Conservation (phyloP, 1,140 invertebrate genomes). For the Prorops nasuta region DNA sequence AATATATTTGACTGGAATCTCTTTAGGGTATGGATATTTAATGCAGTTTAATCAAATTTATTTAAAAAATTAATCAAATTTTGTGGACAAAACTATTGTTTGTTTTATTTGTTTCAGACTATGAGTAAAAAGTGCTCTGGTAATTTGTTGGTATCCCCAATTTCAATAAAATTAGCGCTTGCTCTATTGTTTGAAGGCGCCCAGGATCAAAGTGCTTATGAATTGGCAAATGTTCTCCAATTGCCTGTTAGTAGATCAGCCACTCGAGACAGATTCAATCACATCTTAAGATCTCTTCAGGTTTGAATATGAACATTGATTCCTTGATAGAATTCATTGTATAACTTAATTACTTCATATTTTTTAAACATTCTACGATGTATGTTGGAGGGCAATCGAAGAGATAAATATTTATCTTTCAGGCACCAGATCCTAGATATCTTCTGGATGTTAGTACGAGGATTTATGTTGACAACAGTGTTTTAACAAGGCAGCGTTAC, state of each 20-base stretch:
- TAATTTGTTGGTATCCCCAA: conserved; percentile 77
- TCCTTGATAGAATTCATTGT: not conserved
- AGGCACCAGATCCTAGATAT: conserved; percentile 49
- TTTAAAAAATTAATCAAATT: not conserved
- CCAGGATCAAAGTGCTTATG: conserved; percentile 61
- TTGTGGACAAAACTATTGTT: conserved; percentile 6
- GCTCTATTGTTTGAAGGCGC: conserved; percentile 73
- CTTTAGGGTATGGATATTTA: conserved; percentile 48
- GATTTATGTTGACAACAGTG: conserved; percentile 63
- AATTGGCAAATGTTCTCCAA: conserved; percentile 61
- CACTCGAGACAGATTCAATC: conserved; percentile 52
- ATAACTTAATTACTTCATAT: not conserved
- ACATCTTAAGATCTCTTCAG: conserved; percentile 48
- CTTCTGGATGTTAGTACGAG: conserved; percentile 65
- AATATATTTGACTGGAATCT: conserved; percentile 63
- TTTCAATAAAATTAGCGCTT: conserved; percentile 74
- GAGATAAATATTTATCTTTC: not conserved
- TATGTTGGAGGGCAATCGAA: not conserved
- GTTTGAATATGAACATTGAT: conserved; percentile 24
- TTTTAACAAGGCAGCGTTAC: conserved; percentile 61
- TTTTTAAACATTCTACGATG: not conserved
- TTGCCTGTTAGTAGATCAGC: conserved; percentile 56
- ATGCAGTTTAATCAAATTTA: conserved; percentile 6
- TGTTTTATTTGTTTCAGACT: conserved; percentile 25
- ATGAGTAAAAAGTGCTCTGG: conserved; percentile 43